Base-by-base conservation (phyloP, 2,888 invertebrate species). In the Caenorhabditis zanzibari region DNA sequence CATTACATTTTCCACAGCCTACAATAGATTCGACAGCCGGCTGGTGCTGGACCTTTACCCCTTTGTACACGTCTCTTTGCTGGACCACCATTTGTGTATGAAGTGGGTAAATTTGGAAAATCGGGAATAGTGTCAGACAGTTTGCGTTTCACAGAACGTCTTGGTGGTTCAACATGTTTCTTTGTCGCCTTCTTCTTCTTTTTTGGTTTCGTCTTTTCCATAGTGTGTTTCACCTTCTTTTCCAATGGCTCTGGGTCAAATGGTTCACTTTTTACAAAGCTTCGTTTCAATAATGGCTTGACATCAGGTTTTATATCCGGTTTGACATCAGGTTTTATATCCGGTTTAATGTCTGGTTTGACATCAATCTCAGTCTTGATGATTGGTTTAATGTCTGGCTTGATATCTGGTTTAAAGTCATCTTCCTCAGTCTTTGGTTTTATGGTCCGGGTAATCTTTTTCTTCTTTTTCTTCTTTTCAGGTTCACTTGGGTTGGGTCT, bases 1-100 rank as follows among this genome's bases (percentile, higher is more conserved):
- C n/a, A n/a, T 54, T 54, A 54, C 24, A 54, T 24, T 58, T 58
- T 58, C 58, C 58, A 58, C 1, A 58, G n/a, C 24, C 58, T 58
- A 32, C 58, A 58, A 58, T 58, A 58, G 5, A 58, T n/a, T 3
- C 58, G 58, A n/a, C 16, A 28, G 32, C 58, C 58, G 5, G 32
- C 4, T 12, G 58, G 58, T 9, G 32, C 32, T 32, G 28, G n/a
- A 16, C 58, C 58, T n/a, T 16, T 16, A 2, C 58, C 58, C 6
- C 4, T 1, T 3, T 10, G 58, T 4, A 2, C 9, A n/a, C 32
- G 26, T 32, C 58, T 58, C n/a, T 58, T 58, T 2, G 58, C 26
- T 6, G n/a, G 35, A 24, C 10, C 24, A n/a, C 9, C 28, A 54
- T 54, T 54, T 26, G 54, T 26, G 24, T 47, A 47, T n/a, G 47